A percentile compares a stretch with the other conserved stretches of the same genome.
These are phyloP conservation scores for Schrankia costaestrigalis DNA, from an alignment of 2,888 invertebrate genomes.

Conservation along the genomic window DNA sequence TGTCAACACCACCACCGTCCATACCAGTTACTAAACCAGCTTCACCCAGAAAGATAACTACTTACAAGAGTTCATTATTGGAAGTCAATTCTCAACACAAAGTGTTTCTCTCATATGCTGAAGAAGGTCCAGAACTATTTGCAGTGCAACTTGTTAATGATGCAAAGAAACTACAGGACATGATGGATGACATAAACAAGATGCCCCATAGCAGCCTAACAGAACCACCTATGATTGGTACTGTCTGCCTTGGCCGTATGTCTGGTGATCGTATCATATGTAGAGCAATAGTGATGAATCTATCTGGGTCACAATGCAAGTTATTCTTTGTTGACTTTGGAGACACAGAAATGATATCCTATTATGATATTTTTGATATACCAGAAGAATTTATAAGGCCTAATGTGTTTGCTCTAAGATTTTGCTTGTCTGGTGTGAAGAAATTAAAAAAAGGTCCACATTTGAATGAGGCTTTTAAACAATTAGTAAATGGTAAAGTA, in stretches of 20 bases:
- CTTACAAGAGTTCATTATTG: slow-evolving; percentile 76
- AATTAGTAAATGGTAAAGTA: slow-evolving; percentile 82
- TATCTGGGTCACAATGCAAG: slow-evolving; percentile 86
- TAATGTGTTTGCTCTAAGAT: slow-evolving; percentile 88
- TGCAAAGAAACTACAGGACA: slow-evolving; percentile 80
- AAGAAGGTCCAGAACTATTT: slow-evolving; percentile 89
- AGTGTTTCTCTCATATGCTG: slow-evolving; percentile 87
- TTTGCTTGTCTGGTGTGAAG: slow-evolving; percentile 86
- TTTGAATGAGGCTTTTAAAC: slow-evolving; percentile 86
- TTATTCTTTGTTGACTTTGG: slow-evolving; percentile 91
- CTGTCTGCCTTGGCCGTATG: slow-evolving; percentile 88
- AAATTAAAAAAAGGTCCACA: slow-evolving; percentile 80
- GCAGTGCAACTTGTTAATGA: slow-evolving; percentile 85
- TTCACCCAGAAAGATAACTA: slow-evolving; percentile 67
- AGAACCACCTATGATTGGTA: slow-evolving; percentile 86
- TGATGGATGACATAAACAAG: slow-evolving; percentile 87
- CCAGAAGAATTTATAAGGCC: slow-evolving; percentile 86
- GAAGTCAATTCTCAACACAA: slow-evolving; percentile 80
- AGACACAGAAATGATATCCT: slow-evolving; percentile 86
- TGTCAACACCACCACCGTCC: slow-evolving; percentile 24
- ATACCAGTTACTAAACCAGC: slow-evolving; percentile 39
- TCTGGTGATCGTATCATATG: slow-evolving; percentile 85
- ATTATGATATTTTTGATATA: slow-evolving; percentile 87
- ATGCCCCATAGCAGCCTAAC: slow-evolving; percentile 81
- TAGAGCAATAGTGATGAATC: slow-evolving; percentile 87